Base-by-base conservation (phyloP, 2,888 invertebrate genomes). In the Nebria salina region DNA sequence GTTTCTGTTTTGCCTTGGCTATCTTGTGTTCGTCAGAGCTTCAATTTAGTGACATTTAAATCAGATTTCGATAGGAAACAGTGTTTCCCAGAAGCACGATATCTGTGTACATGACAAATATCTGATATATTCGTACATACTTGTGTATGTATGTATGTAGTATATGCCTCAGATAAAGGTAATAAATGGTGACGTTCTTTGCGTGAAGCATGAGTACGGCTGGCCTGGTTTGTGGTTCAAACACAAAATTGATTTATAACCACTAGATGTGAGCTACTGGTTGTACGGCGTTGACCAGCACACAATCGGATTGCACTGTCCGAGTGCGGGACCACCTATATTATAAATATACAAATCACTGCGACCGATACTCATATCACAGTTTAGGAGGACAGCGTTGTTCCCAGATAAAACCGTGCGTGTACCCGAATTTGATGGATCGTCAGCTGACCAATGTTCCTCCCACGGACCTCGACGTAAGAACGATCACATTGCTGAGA, bases 341-440 rank as follows among this genome's bases (percentile, higher is more conserved):
- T 54, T 54, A 54, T 54, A 54, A 54, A 77, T 41, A 72, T 25
- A 77, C 77, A 77, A 72, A 77, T 79, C 79, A 79, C 66, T 75
- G 20, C 26, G 26, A 20, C 34, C 75, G 79, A 66, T 70, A 25
- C 15, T 43, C 70, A 26, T 79, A 79, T 79, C 79, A 75, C 20
- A 13, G 79, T 79, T 79, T 79, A 79, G 68, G 75, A 34, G 75
- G 79, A 79, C 79, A 79, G 54, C 54, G 79, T 75, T 79, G 79
- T 79, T 75, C 75, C 64, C 26, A 74, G 79, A 79, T 79, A 79
- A 79, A 42, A 65, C 64, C 42, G 11, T 25, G 66, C 15, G 66
- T 66, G 15, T 25, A 43, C 43, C 43, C n/a, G 15, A 15, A 15
- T 54, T 5, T 75, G 75, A 75, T 75, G 75, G 75, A 75, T 75